Evolutionary conservation across 2,113 vertebrate genomes (phyloP).

Genomic region (Sapajus apella): DNA sequence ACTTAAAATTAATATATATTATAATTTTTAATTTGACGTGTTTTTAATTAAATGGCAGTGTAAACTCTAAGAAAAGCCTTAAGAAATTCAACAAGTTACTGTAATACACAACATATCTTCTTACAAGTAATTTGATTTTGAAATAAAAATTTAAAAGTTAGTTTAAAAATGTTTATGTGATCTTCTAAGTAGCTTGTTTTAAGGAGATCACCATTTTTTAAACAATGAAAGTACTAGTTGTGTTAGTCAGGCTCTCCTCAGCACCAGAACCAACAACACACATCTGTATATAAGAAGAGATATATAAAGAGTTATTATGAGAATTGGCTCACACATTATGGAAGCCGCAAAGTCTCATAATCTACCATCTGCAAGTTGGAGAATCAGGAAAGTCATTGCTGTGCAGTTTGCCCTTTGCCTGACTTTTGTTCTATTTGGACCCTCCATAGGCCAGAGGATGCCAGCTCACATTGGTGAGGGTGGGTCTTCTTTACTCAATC

Average conservation of each 20-base stretch:
- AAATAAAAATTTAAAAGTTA: neutral
- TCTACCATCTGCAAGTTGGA: neutral
- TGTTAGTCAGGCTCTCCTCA: neutral
- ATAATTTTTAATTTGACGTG: neutral
- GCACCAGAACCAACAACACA: neutral
- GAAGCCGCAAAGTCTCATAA: neutral
- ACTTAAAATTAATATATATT: neutral
- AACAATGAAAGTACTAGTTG: neutral
- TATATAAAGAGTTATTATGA: neutral
- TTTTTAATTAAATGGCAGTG: neutral
- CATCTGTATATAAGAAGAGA: neutral
- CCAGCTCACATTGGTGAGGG: neutral
- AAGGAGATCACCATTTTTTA: neutral
- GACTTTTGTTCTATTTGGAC: neutral
- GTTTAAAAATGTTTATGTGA: neutral
- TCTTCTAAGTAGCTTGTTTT: neutral
- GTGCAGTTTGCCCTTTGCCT: neutral
- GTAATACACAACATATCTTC: neutral
- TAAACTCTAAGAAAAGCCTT: neutral
- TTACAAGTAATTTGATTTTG: neutral
- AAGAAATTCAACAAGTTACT: neutral
- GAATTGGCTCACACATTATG: neutral
- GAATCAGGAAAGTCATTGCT: neutral
- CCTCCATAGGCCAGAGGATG: neutral
- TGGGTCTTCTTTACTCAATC: neutral